Evolutionary conservation across 2,888 invertebrate species (phyloP), one percentile per base, ranked within the genome.

Genomic region (Drosophila anceps): DNA sequence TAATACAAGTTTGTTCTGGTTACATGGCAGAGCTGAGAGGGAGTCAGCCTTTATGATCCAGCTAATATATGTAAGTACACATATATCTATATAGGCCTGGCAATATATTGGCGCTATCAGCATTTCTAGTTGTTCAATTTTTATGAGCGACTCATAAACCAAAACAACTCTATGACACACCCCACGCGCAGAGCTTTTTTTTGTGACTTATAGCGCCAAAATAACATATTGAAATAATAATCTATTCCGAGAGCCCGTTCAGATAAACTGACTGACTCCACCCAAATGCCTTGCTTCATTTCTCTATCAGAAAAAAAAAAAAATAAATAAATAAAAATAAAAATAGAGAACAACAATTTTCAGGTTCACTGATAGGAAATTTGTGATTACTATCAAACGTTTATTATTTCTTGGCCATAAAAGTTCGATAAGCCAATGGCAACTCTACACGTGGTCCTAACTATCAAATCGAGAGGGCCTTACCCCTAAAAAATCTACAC

Each of bases 331-430:
- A 18, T 41, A 20, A 61, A 44, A 59, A 60, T 27, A 59, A 18
- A 18, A 55, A 59, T 24, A 48, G 24, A 44, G 37, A 46, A 46
- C 27, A 57, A 46, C 53, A 67, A 67, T 64, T 60, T 64, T 66
- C n/a, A 59, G 68, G 50, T 50, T 33, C 33, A 46, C 9, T 61
- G 84, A 87, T 83, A 83, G 48, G 43, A 39, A 71, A 66, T 71
- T 73, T 66, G 61, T 69, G 81, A 76, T 77, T 81, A 43, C 61
- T 66, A 84, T 86, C 79, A 66, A 44, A 54, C 60, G 60, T 81
- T 79, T 84, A 74, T 81, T 82, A 71, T 87, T 81, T 76, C 68
- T 72, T 69, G 18, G 72, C 57, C 43, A 76, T 58, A 69, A 69
- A 54, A 18, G 27, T 43, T 20, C 13, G 74, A 74, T 69, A 74